Evolutionary conservation across 2,888 invertebrate genomes (phyloP), one percentile per base, ranked within the genome.

Genomic region (Pristionchus exspectatus): DNA sequence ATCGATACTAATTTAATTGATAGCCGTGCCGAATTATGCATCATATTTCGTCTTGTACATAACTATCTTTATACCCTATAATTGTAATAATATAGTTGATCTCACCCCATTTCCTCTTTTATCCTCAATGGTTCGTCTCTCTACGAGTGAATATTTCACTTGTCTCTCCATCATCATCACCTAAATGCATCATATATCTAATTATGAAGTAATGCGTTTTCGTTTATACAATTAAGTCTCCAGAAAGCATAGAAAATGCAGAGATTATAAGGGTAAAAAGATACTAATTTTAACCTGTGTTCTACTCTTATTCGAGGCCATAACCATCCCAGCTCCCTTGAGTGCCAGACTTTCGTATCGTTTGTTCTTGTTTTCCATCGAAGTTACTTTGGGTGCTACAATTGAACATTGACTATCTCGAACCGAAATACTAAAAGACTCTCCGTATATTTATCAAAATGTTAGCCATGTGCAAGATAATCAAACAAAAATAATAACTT

Each of bases 131-230:
- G 54, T 27, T 56, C 27, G 38, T 54, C 56, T 24, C 50, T 54
- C 56, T 0, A 84, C 84, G 12, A 84, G 56, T 16, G 84, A 54
- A 56, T 84, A 84, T 27, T 84, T 84, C 16, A 30, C 27, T 27
- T 84, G 84, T 84, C 84, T 56, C 27, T 84, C 84, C 84, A 84
- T 84, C 44, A 84, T 33, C 84, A 84, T 84, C 56, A 44, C 44
- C 84, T 84, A 44, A 77, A 77, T 18, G 12, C 18, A 33, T 30
- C n/a, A 33, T 24, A 50, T 38, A 5, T 38, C 38, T 38, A 38
- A 38, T 38, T 38, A 38, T 38, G 5, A 38, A 38, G 38, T 38
- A 38, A 38, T 38, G 5, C 5, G 38, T 38, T 38, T 3, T 38
- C 3, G 38, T 38, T 38, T 38, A 38, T 38, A 38, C 38, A 38